Percentiles rank a stretch among this genome's conserved stretches.
These are phyloP conservation scores for Notarius lentiginosus DNA, from an alignment of 2,113 vertebrate genomes.

Conservation along the genomic window DNA sequence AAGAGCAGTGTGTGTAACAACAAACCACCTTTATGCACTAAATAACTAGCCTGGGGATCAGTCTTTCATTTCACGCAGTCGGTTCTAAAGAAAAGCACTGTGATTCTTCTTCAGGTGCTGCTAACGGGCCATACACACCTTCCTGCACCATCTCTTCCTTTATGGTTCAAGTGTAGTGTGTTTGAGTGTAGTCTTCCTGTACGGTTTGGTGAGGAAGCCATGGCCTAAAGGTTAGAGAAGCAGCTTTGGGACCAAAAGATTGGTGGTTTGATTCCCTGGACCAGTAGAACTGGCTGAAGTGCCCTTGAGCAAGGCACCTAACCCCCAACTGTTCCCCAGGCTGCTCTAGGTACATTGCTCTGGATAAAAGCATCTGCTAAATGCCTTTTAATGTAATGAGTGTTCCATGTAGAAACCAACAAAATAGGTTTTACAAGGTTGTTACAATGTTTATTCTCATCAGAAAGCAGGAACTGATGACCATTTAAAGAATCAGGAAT, in stretches of 20 bases:
- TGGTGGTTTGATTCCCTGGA: too few species aligned
- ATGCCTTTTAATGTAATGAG: too few species aligned
- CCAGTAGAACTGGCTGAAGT: too few species aligned
- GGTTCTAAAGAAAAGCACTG: conserved; percentile 68
- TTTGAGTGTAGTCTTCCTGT: too few species aligned
- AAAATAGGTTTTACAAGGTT: background rate
- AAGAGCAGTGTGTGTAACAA: conserved; percentile 75
- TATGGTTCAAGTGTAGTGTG: background rate
- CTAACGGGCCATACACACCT: conserved; percentile 53
- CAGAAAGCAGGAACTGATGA: background rate
- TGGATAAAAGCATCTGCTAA: too few species aligned
- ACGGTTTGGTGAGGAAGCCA: too few species aligned
- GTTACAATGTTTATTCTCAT: background rate
- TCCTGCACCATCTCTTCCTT: conserved; percentile 12
- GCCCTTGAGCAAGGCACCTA: too few species aligned
- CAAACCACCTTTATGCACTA: conserved; percentile 75
- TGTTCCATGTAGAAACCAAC: background rate
- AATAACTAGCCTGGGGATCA: conserved; percentile 81
- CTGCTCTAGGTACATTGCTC: too few species aligned
- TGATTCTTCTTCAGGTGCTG: conserved; percentile 67
- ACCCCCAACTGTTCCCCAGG: too few species aligned
- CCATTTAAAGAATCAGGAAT: background rate
- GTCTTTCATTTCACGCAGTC: conserved; percentile 61
- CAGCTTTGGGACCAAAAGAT: too few species aligned
- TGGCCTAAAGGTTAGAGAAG: too few species aligned